These are phyloP conservation scores for Apaloderma vittatum DNA, from an alignment of 2,113 vertebrate genomes.

Conservation along the genomic window DNA sequence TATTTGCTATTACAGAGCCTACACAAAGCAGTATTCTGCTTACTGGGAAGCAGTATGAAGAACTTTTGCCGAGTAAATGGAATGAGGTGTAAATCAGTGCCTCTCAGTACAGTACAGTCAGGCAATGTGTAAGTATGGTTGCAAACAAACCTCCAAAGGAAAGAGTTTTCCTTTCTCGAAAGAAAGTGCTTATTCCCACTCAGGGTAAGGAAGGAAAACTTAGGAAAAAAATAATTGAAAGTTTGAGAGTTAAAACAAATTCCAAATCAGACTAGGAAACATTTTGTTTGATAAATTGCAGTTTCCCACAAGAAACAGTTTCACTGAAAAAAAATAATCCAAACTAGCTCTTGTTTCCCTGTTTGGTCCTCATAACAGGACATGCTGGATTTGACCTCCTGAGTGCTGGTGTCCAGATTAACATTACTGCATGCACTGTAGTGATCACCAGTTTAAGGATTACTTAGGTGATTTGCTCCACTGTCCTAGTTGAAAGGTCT, in stretches of 20 bases:
- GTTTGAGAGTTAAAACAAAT: background rate
- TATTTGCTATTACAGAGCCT: background rate
- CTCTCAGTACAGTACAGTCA: background rate
- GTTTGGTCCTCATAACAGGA: background rate
- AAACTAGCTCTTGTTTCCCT: background rate
- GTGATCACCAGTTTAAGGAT: background rate
- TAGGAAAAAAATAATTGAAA: background rate
- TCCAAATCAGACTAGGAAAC: background rate
- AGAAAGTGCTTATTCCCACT: background rate
- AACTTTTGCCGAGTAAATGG: background rate
- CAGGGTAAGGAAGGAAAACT: background rate
- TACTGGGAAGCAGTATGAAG: background rate
- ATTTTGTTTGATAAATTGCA: background rate
- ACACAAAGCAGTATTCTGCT: background rate
- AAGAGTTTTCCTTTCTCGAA: background rate
- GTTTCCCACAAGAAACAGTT: background rate
- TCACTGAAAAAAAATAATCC: background rate
- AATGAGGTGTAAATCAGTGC: background rate
- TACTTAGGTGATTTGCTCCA: background rate
- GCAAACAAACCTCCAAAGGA: background rate
- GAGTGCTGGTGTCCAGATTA: background rate
- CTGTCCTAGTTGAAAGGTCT: background rate
- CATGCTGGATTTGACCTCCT: background rate
- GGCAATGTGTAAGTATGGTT: background rate
- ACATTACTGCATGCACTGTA: background rate